These are phyloP conservation scores for Eulemur mongoz DNA, from an alignment of 2,797 vertebrate species.

Conservation along the genomic window DNA sequence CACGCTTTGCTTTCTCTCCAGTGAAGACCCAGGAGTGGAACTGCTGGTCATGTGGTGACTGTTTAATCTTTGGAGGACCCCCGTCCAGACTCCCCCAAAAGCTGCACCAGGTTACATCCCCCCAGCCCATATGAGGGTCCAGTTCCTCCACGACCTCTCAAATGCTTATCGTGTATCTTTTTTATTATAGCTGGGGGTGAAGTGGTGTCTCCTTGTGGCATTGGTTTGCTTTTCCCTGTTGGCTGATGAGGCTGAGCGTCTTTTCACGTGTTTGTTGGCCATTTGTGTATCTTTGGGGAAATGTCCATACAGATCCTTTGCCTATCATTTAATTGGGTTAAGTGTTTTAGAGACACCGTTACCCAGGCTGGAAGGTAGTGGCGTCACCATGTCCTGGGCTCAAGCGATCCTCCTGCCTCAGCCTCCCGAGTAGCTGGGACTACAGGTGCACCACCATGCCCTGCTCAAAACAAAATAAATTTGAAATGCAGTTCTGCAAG, in stretches of 20 bases:
- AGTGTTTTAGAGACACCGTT: not conserved
- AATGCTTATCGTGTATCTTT: not conserved
- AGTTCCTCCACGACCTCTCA: not conserved
- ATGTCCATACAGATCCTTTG: not conserved
- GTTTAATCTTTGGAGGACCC: not conserved
- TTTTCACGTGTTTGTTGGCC: not conserved
- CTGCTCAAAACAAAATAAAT: not conserved
- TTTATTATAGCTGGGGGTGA: not conserved
- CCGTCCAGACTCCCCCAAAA: not conserved
- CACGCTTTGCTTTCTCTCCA: not conserved
- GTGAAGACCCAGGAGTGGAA: not conserved
- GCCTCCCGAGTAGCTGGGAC: not conserved
- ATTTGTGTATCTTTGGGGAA: not conserved
- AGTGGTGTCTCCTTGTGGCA: not conserved
- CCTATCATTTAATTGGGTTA: not conserved
- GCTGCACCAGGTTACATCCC: not conserved
- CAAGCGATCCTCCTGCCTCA: not conserved
- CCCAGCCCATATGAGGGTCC: not conserved
- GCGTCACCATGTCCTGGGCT: not conserved
- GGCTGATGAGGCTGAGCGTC: not conserved
- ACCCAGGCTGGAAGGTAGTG: not conserved
- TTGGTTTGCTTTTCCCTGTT: not conserved
- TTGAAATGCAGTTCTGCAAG: not conserved
- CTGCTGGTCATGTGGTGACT: not conserved
- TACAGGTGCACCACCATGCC: not conserved